Evolutionary conservation across 2,888 invertebrate species (phyloP).

Genomic region (Callyntrura guangdongensis): DNA sequence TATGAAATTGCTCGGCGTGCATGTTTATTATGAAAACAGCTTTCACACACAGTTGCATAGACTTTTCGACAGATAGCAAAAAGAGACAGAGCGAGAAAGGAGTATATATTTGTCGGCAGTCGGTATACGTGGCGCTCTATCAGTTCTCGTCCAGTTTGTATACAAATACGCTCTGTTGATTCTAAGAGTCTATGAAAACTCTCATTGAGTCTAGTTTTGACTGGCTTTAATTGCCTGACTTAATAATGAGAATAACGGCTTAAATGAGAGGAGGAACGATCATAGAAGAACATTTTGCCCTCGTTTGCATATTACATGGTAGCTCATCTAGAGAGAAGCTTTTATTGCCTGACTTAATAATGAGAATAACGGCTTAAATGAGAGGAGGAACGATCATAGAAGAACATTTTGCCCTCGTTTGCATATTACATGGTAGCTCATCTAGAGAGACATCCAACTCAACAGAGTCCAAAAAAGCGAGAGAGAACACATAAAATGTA

Average conservation of each 20-base stretch:
- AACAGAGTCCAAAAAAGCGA: slow-evolving; percentile 1
- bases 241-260: slow-evolving; percentile 80
- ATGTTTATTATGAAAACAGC: background rate
- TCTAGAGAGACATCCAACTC: slow-evolving; percentile 43
- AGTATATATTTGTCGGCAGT: background rate
- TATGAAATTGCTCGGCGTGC: background rate
- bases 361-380: slow-evolving; percentile 78
- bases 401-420: slow-evolving; percentile 66
- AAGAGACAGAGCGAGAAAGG: background rate
- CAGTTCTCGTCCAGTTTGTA: slow-evolving; percentile 58
- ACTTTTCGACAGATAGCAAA: slow-evolving; percentile 1
- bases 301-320: slow-evolving; percentile 70
- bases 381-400: slow-evolving; percentile 69
- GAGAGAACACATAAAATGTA: slow-evolving; percentile 35
- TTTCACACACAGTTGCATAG: background rate
- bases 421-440: slow-evolving; percentile 68
- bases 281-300: slow-evolving; percentile 63
- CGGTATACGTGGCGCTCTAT: background rate
- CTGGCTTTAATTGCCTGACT: slow-evolving; percentile 81
- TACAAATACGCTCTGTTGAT: slow-evolving; percentile 54
- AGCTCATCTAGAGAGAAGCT: slow-evolving; percentile 62
- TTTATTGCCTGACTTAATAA: slow-evolving; percentile 81
- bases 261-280: slow-evolving; percentile 73
- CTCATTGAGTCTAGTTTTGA: slow-evolving; percentile 79
- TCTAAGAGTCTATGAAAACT: slow-evolving; percentile 52